Base-by-base conservation (phyloP, 1,140 invertebrate genomes). In the Sarcophaga peregrina region DNA sequence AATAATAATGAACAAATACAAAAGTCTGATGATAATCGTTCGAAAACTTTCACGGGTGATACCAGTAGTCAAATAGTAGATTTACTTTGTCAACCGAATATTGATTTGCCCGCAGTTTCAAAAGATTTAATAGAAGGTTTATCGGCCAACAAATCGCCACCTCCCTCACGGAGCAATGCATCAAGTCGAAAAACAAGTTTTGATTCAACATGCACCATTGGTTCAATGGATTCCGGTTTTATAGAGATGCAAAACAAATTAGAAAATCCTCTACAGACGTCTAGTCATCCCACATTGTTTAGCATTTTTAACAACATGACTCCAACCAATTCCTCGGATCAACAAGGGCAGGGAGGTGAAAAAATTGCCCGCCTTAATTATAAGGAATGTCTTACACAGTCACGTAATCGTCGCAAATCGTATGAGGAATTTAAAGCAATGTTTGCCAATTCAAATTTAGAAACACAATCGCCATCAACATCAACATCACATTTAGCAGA, bases 371-470 rank as follows among this genome's bases (percentile, higher is more conserved):
- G 85, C 17, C 85, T 86, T 75, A 88, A 87, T 80, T 88, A 88
- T 20, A 90, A 90, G 83, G 88, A 90, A 85, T 90, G 89, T 25
- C 81, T 90, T 37, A 88, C 87, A 73, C 89, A 90, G 84, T 90
- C 90, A 45, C 85, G 89, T 0, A 90, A 90, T 84, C 88, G 90
- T 25, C 87, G 90, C 84, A 90, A 90, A 84, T 90, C 90, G 54
- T 90, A 90, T 83, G 90, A 90, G 82, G 90, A 90, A 85, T 90
- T 90, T 75, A 90, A 90, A 85, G 88, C 88, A 45, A 89, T 89
- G 86, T 90, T 90, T 58, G 85, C 76, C 47, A 73, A 80, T 9
- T 50, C 73, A 17, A 80, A 11, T n/a, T 58, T 58, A n/a, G 81
- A 82, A 50, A 8, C 47, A 54, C 46, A n/a, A 54, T 25, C 47